Evolutionary conservation across 2,888 invertebrate species (phyloP).

Genomic region (Carabus problematicus): DNA sequence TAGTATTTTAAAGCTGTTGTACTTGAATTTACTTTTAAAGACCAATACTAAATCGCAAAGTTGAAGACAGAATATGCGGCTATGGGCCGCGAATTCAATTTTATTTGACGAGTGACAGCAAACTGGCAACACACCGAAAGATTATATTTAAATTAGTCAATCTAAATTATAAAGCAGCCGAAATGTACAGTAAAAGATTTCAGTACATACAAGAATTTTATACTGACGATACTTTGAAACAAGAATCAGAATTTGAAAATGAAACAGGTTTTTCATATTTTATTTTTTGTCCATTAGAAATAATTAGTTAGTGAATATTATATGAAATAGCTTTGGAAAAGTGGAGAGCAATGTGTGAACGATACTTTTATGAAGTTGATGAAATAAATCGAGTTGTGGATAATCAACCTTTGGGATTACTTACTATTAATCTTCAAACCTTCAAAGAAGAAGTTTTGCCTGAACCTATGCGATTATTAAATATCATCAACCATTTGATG

Average conservation of each 20-base stretch:
- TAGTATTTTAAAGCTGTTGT: no score
- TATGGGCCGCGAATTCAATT: slow-evolving; percentile 74
- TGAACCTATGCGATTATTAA: slow-evolving; percentile 73
- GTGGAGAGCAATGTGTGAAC: slow-evolving; percentile 72
- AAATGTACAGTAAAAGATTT: slow-evolving; percentile 71
- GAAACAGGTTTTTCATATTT: slow-evolving; percentile 62
- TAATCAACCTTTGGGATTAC: slow-evolving; percentile 74
- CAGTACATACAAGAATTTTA: slow-evolving; percentile 71
- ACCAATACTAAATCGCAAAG: slow-evolving; percentile 83
- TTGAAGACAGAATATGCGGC: slow-evolving; percentile 79
- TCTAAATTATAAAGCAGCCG: slow-evolving; percentile 68
- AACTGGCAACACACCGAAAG: slow-evolving; percentile 60
- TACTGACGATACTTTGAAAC: slow-evolving; percentile 72
- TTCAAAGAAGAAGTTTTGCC: slow-evolving; percentile 77
- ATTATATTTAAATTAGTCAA: slow-evolving; percentile 66
- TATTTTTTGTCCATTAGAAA: slow-evolving; percentile 12
- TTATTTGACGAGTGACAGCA: slow-evolving; percentile 72
- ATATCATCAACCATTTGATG: slow-evolving; percentile 68
- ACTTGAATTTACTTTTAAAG: slow-evolving; percentile 56
- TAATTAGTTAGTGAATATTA: slow-evolving; percentile 11
- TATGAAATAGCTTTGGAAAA: slow-evolving; percentile 63
- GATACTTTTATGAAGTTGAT: slow-evolving; percentile 73
- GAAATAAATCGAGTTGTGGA: slow-evolving; percentile 71
- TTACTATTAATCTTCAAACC: slow-evolving; percentile 72
- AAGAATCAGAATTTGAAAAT: slow-evolving; percentile 67